Base-by-base conservation (phyloP, 2,113 vertebrate species). In the Vombatus ursinus region DNA sequence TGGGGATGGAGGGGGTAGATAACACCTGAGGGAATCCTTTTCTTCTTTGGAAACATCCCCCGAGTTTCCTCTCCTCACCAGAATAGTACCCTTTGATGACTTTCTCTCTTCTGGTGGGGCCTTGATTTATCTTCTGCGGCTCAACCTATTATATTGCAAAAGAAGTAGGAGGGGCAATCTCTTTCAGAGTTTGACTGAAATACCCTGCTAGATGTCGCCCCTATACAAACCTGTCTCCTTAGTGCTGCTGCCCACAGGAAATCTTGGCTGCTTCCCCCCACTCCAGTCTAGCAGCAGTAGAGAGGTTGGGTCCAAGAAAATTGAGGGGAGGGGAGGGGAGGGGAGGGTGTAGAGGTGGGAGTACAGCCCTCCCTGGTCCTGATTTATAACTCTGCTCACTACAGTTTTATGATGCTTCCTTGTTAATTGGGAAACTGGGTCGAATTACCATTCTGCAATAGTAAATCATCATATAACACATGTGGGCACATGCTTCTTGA, bases 391-490 rank as follows among this genome's bases (percentile, higher is more conserved):
- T 50, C 48, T 50, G 90, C 49, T 90, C 90, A 48, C 47, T 90
- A 90, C 48, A 90, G 90, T 90, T 90, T 90, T 90, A 90, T 50
- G 90, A 90, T 48, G 90, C 90, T 90, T 48, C 47, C 90, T 50
- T 50, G 90, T 90, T 90, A 90, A 90, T 90, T 90, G 90, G 90
- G 90, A 90, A 50, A 90, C 47, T 50, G 90, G 90, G 48, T 90
- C 90, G 48, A 90, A 90, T 90, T 90, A 90, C 90, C 48, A 48
- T 48, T 50, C 90, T 90, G 47, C 90, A 19, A 50, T 50, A 28
- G 90, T 90, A 90, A 90, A 90, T 90, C 90, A 90, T 90, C 31
- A 49, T 50, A 12, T 12, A 90, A 90, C 90, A 50, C 48, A 50
- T 90, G 47, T 50, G 49, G 90, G 90, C 90, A 90, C 49, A 90